A percentile compares a stretch with the other conserved stretches of the same genome.
These are phyloP conservation scores for Mormyrops boulengeri DNA, from an alignment of 2,797 vertebrate genomes.

Conservation along the genomic window DNA sequence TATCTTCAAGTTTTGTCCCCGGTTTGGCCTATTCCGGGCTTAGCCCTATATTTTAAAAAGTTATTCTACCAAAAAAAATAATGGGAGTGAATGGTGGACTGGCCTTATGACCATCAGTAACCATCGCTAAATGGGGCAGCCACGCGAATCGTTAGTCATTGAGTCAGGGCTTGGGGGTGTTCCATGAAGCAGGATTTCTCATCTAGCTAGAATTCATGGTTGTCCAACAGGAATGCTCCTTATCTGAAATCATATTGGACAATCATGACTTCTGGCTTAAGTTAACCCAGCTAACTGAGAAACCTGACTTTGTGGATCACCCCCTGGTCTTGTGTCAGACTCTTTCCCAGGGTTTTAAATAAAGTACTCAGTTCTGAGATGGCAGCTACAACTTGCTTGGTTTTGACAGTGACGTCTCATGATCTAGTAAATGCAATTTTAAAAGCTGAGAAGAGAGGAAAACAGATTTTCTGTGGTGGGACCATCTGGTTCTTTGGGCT, in stretches of 20 bases:
- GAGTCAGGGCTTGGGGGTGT: neutral
- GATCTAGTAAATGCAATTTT: neutral
- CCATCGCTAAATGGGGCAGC: neutral
- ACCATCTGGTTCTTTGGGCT: neutral
- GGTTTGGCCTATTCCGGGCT: neutral
- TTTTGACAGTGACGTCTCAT: neutral
- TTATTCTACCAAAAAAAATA: neutral
- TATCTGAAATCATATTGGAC: neutral
- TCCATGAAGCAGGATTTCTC: neutral
- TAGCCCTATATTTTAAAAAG: neutral
- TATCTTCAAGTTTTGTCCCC: neutral
- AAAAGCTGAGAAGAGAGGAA: neutral
- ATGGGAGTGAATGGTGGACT: neutral
- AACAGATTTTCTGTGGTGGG: neutral
- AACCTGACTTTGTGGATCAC: neutral
- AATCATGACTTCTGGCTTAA: neutral
- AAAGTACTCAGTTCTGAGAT: neutral
- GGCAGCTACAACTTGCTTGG: neutral
- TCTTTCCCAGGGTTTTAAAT: neutral
- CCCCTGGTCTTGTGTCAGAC: neutral
- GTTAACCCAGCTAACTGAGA: neutral
- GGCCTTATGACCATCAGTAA: neutral
- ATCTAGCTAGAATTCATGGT: neutral
- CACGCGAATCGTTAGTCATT: neutral
- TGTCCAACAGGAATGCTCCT: neutral